phyloP scores from a whole-genome alignment of 2,888 invertebrate species.

The Drosophila phalerata region DNA sequence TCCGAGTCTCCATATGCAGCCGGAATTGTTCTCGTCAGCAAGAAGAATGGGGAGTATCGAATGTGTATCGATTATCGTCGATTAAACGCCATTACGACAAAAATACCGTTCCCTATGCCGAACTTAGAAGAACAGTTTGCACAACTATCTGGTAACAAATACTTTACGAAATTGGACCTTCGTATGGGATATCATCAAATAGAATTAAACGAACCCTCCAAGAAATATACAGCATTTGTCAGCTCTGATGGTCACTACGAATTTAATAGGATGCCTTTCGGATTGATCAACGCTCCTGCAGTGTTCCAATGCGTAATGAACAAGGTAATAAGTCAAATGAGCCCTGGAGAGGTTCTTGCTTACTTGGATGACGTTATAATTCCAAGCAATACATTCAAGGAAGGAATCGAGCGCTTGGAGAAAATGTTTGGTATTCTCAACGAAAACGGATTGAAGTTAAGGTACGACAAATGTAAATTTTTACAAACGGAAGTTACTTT shows the following conservation, averaged over 20 bases:
- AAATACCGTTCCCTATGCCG: background rate
- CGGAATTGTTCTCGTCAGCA: background rate
- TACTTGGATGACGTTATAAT: too few relatives aligned
- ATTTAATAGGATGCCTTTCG: background rate
- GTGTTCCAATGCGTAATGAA: background rate
- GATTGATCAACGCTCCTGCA: background rate
- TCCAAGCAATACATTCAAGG: too few relatives aligned
- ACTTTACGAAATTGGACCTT: too few relatives aligned
- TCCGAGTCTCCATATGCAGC: background rate
- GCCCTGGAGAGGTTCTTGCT: background rate
- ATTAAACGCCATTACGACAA: background rate
- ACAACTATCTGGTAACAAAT: background rate
- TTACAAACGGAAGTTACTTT: too few relatives aligned
- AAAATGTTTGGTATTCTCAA: too few relatives aligned
- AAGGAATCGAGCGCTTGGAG: too few relatives aligned
- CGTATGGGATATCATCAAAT: constrained; percentile 1
- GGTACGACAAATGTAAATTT: background rate
- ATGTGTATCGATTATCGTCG: background rate
- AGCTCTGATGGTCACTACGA: background rate
- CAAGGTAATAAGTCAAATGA: background rate
- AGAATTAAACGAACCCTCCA: background rate
- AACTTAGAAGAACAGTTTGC: background rate
- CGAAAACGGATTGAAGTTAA: too few relatives aligned
- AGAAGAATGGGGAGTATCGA: too few relatives aligned
- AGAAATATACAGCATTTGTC: background rate